phyloP scores from a whole-genome alignment of 2,888 invertebrate species.

The Phytoseiulus persimilis region DNA sequence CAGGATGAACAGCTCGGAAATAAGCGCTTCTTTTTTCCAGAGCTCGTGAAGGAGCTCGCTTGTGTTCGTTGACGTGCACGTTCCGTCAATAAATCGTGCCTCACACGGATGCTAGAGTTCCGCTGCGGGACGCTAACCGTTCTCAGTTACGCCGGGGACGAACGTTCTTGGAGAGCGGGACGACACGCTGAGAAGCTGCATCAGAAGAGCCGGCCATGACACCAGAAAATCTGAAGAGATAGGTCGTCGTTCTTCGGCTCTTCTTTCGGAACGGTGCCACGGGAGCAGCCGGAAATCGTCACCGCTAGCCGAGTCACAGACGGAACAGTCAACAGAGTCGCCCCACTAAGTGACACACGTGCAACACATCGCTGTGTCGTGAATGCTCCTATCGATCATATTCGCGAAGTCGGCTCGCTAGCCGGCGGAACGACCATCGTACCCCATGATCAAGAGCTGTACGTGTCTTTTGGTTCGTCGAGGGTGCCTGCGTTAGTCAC shows the following conservation, averaged over 20 bases:
- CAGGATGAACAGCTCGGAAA: neutral
- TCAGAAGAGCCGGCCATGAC: neutral
- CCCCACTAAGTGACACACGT: neutral
- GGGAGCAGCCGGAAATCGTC: slow-evolving; percentile 5
- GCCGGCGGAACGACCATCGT: neutral
- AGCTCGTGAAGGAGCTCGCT: too few species aligned
- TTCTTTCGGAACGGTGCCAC: neutral
- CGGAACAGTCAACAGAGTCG: neutral
- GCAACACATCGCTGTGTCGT: neutral
- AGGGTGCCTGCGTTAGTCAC: too few species aligned
- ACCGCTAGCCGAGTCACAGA: neutral
- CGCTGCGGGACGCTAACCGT: too few species aligned
- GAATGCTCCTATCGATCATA: neutral
- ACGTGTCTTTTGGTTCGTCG: neutral
- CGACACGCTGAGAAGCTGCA: neutral
- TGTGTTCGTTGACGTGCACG: neutral
- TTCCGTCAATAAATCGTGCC: too few species aligned
- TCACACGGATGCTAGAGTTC: too few species aligned
- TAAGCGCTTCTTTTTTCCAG: neutral
- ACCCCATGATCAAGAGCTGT: neutral
- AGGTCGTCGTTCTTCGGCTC: neutral
- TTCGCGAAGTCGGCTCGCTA: neutral
- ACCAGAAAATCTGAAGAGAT: neutral
- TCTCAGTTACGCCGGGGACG: too few species aligned
- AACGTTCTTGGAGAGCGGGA: too few species aligned